Conservation (phyloP, 2,797 vertebrate species). For the Petrocephalus sullivani region DNA sequence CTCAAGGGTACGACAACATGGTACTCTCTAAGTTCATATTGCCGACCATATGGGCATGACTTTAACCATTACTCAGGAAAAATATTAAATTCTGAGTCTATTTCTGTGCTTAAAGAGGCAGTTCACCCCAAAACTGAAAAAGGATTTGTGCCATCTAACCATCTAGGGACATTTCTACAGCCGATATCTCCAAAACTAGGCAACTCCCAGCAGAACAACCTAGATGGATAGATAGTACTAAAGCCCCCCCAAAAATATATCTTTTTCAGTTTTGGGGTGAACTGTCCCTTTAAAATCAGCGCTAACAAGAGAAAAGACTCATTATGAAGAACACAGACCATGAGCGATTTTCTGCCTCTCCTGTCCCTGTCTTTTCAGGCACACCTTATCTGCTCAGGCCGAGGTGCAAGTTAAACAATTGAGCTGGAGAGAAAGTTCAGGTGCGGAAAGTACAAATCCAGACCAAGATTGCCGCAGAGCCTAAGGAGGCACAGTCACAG, state of each 20-base stretch:
- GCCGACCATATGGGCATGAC: neutral
- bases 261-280: neutral
- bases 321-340: neutral
- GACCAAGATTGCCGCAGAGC: no score
- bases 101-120: neutral
- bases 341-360: neutral
- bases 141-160: neutral
- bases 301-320: neutral
- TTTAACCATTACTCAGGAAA: neutral
- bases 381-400: neutral
- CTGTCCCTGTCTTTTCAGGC: neutral
- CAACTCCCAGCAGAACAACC: neutral
- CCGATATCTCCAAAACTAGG: neutral
- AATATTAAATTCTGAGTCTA: neutral
- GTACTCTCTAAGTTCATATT: conserved; percentile 34
- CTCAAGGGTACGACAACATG: conserved; percentile 23
- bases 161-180: neutral
- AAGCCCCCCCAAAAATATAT: neutral
- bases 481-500: no score
- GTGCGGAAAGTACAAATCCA: no score
- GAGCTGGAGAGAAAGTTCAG: no score
- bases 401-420: neutral
- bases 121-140: neutral
- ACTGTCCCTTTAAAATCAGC: neutral
- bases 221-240: neutral